Evolutionary conservation across 2,888 invertebrate genomes (phyloP), one percentile per base, ranked within the genome.

Genomic region (Eubasilissa splendida): DNA sequence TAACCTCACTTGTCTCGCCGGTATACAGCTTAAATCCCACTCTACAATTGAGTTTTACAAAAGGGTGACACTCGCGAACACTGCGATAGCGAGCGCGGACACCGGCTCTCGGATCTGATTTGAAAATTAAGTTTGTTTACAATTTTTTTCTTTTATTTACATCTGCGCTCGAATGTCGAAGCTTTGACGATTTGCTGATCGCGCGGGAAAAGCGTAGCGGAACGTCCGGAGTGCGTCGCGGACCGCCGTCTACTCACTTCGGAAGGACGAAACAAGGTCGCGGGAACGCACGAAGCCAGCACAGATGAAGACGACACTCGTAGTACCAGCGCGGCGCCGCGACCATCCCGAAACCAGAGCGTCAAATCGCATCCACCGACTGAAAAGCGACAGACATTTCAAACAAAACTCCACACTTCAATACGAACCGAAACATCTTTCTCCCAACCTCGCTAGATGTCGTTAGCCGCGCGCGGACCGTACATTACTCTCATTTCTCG

Each of bases 191-290:
- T 54, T 65, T 53, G n/a, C 11, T 22, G 56, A 8, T n/a, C n/a
- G 54, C 80, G 75, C 68, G 70, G 76, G n/a, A 68, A 22, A 76
- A 9, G 54, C 56, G 58, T n/a, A 33, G 22, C 71, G 59, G 58
- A 11, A 76, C 81, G 75, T 54, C 59, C 78, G 71, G 52, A 60
- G 10, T 14, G 60, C 60, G 7, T 60, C 60, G 60, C 76, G 76
- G 68, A 50, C 70, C 12, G 63, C 53, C 53, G 50, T 56, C 73
- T 56, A 78, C 81, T 81, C 70, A 63, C 84, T 77, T 84, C 85
- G 84, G 87, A 87, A 88, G 87, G 87, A 86, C 87, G 86, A 85
- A 85, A 83, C 87, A 88, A 88, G 88, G 88, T 87, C 87, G 87
- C 71, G 65, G 31, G 74, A 58, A 74, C 66, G 50, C 73, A 71